These are phyloP conservation scores for Phallusia fumigata DNA, from an alignment of 23 tunicate genomes.

Conservation along the genomic window DNA sequence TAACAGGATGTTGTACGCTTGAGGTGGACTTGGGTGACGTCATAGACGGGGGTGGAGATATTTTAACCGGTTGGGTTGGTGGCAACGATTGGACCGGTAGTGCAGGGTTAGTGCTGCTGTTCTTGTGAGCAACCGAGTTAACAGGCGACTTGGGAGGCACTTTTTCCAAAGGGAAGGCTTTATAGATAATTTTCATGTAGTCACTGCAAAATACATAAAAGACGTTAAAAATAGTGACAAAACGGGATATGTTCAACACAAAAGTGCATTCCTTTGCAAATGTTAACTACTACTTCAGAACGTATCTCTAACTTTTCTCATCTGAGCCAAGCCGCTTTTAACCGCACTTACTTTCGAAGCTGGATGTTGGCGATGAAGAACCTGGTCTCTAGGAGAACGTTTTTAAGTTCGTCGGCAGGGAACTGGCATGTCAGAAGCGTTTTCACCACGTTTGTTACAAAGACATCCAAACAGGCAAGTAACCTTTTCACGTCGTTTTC, in stretches of 20 bases:
- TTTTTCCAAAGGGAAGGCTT: slow-evolving; percentile 4
- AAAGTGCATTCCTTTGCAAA: no score
- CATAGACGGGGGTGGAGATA: background rate
- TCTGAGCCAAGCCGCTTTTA: no score
- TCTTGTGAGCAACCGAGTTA: background rate
- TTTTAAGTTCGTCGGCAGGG: slow-evolving; percentile 5
- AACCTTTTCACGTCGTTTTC: slow-evolving; percentile 37
- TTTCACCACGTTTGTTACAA: slow-evolving; percentile 18
- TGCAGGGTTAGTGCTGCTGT: background rate
- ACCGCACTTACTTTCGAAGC: slow-evolving; percentile 18
- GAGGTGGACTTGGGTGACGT: background rate
- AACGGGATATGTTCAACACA: no score
- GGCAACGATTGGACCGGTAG: background rate
- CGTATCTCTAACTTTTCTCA: no score
- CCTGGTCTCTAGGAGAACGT: slow-evolving; percentile 28
- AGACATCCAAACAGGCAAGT: slow-evolving; percentile 27
- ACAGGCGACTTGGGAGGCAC: background rate
- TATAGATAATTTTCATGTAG: slow-evolving; percentile 21
- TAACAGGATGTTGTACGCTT: background rate
- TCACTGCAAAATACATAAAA: background rate
- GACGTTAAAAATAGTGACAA: no score
- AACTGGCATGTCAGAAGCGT: slow-evolving; percentile 24
- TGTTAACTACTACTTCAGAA: no score
- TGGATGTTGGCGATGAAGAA: slow-evolving; percentile 24
- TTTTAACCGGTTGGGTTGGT: background rate